phyloP scores from a whole-genome alignment of 2,113 vertebrate genomes.

The Galemys pyrenaicus region DNA sequence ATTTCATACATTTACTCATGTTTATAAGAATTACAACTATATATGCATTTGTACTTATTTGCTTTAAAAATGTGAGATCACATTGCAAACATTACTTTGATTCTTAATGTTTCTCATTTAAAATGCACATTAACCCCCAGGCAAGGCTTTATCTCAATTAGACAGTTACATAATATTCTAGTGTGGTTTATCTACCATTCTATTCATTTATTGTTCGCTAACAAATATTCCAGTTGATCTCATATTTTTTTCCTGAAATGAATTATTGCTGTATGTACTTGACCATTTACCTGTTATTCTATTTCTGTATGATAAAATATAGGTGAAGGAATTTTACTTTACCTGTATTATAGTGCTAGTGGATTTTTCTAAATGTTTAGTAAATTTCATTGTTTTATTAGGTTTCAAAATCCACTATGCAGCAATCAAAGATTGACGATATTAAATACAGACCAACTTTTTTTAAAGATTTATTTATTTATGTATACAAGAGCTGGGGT shows the following conservation, averaged over 20 bases:
- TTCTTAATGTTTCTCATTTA: not conserved
- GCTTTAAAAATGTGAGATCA: no score
- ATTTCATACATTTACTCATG: not conserved
- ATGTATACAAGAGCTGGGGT: no score
- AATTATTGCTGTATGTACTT: not conserved
- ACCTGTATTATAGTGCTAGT: not conserved
- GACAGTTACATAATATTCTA: not conserved
- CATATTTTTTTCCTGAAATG: not conserved
- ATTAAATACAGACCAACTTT: slow-evolving; percentile 76
- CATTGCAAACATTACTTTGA: not conserved
- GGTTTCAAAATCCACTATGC: slow-evolving; percentile 64
- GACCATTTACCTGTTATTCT: not conserved
- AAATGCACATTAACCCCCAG: not conserved
- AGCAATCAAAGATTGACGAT: slow-evolving; percentile 66
- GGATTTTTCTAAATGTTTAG: not conserved
- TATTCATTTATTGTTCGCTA: not conserved
- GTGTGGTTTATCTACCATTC: accelerated
- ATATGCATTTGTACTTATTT: not conserved
- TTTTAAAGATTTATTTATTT: not conserved
- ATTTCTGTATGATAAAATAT: not conserved
- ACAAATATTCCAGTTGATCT: not conserved
- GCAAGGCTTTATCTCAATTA: not conserved
- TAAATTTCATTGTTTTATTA: not conserved
- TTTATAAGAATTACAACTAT: not conserved
- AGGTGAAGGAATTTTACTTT: not conserved